phyloP scores from a whole-genome alignment of 1,140 invertebrate species.

The Nasonia vitripennis region DNA sequence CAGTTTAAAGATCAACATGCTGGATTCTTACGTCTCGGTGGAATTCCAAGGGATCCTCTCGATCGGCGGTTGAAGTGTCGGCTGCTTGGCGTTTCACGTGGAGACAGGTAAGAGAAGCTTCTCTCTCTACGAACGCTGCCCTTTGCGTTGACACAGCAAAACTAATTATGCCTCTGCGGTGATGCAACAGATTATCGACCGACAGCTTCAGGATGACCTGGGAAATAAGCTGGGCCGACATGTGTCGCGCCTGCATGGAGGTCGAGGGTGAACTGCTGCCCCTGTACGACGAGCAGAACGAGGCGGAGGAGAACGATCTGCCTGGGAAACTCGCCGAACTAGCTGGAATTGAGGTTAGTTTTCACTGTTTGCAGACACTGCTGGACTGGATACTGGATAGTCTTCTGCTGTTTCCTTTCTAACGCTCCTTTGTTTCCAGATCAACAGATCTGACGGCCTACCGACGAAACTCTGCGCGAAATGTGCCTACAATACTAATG shows the following conservation, averaged over 20 bases:
- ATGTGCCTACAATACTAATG: slow-evolving; percentile 68
- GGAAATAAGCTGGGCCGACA: slow-evolving; percentile 65
- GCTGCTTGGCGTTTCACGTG: too few relatives aligned
- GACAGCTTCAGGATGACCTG: slow-evolving; percentile 59
- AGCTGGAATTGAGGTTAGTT: slow-evolving; percentile 67
- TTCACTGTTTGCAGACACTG: background rate
- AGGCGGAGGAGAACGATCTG: slow-evolving; percentile 61
- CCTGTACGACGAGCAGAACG: slow-evolving; percentile 65
- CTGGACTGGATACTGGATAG: background rate
- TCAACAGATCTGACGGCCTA: slow-evolving; percentile 66
- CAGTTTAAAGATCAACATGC: background rate
- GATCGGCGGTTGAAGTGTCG: too few relatives aligned
- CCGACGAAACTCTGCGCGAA: slow-evolving; percentile 69
- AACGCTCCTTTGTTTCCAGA: slow-evolving; percentile 55
- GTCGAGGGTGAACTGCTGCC: slow-evolving; percentile 64
- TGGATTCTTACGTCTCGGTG: background rate
- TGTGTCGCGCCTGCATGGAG: slow-evolving; percentile 72
- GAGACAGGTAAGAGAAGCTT: background rate
- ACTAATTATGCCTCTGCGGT: background rate
- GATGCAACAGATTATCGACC: background rate
- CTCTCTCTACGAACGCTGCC: background rate
- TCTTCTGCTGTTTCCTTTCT: background rate
- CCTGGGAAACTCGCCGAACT: slow-evolving; percentile 68
- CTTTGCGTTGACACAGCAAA: background rate
- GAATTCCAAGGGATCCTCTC: too few relatives aligned